phyloP scores from a whole-genome alignment of 2,113 vertebrate genomes.

The Amphiprion ocellaris region DNA sequence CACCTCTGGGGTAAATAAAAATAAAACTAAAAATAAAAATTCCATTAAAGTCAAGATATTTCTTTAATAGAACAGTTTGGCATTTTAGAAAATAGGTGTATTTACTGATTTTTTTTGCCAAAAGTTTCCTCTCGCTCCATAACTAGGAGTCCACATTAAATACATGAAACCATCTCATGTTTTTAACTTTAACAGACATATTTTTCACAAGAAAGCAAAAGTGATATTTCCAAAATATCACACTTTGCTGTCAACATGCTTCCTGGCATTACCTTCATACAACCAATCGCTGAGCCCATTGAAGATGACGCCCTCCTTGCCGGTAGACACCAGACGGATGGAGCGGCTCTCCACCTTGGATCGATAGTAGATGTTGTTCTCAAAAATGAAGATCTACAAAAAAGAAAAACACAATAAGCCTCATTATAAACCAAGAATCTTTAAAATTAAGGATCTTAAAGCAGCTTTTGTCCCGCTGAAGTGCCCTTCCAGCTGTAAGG shows the following conservation, averaged over 20 bases:
- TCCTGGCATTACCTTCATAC: constrained; percentile 92
- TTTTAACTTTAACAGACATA: too few species aligned
- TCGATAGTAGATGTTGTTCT: constrained; percentile 99
- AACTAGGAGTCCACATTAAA: too few species aligned
- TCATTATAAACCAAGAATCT: not conserved
- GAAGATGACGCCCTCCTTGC: constrained; percentile 96
- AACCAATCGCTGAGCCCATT: constrained; percentile 98
- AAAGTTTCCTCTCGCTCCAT: too few species aligned
- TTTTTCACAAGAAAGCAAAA: too few species aligned
- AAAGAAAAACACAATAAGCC: not conserved
- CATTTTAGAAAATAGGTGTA: too few species aligned
- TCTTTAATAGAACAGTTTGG: too few species aligned
- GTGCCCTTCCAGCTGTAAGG: not conserved
- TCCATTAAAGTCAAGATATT: too few species aligned
- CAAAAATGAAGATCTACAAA: constrained; percentile 95
- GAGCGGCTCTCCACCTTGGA: constrained; percentile 94
- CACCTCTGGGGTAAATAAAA: too few species aligned
- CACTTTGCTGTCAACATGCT: not conserved
- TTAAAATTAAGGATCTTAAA: not conserved
- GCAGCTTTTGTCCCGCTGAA: not conserved
- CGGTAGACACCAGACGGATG: constrained; percentile 95
- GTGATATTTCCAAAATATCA: too few species aligned
- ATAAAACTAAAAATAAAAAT: too few species aligned
- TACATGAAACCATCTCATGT: too few species aligned
- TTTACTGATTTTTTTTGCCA: too few species aligned